phyloP scores from a whole-genome alignment of 2,797 vertebrate species.

The Rhinoraja longicauda region DNA sequence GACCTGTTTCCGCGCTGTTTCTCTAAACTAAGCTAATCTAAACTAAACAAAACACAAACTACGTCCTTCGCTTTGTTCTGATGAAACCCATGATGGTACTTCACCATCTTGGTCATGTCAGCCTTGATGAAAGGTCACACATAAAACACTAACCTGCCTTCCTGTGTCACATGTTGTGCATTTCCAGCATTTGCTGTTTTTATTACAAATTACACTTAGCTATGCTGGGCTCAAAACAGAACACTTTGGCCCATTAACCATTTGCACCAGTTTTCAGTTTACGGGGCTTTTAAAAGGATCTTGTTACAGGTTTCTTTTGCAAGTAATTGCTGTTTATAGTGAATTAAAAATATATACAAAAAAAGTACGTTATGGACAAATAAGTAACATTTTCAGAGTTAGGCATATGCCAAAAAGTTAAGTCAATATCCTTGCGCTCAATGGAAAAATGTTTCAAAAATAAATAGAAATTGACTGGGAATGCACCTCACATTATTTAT shows the following conservation, averaged over 20 bases:
- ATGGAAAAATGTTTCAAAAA: neutral
- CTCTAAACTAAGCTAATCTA: too few relatives aligned
- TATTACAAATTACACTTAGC: neutral
- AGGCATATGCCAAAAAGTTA: neutral
- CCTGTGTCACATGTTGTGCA: neutral
- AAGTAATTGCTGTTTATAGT: conserved; percentile 38
- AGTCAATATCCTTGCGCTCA: conserved; percentile 9
- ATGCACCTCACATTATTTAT: neutral
- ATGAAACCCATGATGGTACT: neutral
- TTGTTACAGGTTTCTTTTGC: conserved; percentile 34
- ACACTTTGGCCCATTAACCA: conserved; percentile 36
- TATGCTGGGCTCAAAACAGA: conserved; percentile 18
- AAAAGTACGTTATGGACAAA: conserved; percentile 4
- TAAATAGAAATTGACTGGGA: neutral
- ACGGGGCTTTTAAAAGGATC: conserved; percentile 35
- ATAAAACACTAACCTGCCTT: conserved; percentile 3
- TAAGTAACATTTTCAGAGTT: neutral
- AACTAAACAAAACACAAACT: neutral
- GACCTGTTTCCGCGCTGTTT: too few relatives aligned
- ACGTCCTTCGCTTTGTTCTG: neutral
- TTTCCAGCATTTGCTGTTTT: conserved; percentile 31
- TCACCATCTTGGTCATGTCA: neutral
- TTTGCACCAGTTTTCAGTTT: conserved; percentile 36
- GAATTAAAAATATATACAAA: conserved; percentile 34
- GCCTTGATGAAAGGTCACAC: neutral